Percentiles rank a stretch among this genome's conserved stretches.
Conservation (phyloP, 1,140 invertebrate species). For the Pygmarrhopalites habei region DNA sequence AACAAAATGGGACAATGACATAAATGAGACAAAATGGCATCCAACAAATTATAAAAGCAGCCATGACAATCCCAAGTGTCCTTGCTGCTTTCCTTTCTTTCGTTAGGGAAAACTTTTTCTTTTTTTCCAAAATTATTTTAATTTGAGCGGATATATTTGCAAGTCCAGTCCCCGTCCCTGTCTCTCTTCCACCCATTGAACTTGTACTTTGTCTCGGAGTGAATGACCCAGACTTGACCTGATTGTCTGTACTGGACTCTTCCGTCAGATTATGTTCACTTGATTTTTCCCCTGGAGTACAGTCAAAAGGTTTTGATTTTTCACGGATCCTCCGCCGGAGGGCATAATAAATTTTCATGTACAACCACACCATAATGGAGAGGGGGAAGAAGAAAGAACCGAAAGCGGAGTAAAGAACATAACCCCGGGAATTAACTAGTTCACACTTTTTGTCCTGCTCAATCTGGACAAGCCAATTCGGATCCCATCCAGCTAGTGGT, state of each 20-base stretch:
- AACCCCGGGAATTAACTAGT: conserved; percentile 7
- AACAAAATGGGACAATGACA: conserved; percentile 81
- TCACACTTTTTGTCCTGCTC: conserved; percentile 50
- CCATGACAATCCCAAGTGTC: conserved; percentile 85
- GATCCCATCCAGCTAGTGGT: conserved; percentile 21
- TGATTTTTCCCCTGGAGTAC: not conserved
- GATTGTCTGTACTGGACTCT: not conserved
- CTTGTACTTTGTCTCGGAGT: not conserved
- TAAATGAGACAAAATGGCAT: conserved; percentile 89
- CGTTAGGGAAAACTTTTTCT: conserved; percentile 85
- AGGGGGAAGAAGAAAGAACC: conserved; percentile 26
- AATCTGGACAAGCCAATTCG: not conserved
- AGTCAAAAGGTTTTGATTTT: conserved; percentile 5
- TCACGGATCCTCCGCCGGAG: conserved; percentile 16
- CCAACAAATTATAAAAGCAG: conserved; percentile 82
- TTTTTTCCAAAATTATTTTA: conserved; percentile 85
- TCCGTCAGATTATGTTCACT: not conserved
- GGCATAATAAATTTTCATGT: conserved; percentile 20
- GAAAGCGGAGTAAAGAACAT: conserved; percentile 24
- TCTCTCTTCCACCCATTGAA: not conserved
- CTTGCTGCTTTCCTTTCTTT: conserved; percentile 85
- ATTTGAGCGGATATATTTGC: conserved; percentile 24
- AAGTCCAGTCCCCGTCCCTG: not conserved
- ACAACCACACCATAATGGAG: conserved; percentile 9
- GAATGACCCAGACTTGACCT: not conserved